Conservation (phyloP, 1,140 invertebrate genomes). For the Ceratina australensis region DNA sequence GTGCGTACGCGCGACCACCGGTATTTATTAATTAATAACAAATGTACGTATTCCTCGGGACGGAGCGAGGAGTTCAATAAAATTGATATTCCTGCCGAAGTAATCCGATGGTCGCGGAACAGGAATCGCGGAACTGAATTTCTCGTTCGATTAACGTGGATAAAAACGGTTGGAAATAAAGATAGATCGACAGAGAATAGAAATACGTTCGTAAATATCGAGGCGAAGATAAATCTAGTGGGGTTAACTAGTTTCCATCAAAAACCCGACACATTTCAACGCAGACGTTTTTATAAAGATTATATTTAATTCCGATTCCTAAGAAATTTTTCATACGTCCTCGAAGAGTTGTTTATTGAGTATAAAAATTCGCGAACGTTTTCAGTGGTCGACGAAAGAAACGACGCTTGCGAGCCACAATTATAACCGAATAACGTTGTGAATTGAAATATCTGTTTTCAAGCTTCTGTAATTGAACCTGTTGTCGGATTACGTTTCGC, state of each 20-base stretch:
- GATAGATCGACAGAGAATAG: not conserved
- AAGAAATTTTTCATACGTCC: no score
- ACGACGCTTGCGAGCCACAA: slow-evolving; percentile 23
- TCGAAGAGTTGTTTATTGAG: no score
- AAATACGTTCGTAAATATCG: no score
- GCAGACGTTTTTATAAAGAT: no score
- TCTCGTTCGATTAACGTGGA: slow-evolving; percentile 25
- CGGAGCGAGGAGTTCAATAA: slow-evolving; percentile 73
- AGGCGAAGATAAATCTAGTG: no score
- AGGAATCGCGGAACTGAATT: slow-evolving; percentile 22
- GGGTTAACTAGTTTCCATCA: no score
- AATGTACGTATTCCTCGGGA: slow-evolving; percentile 64
- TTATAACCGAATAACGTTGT: slow-evolving; percentile 58
- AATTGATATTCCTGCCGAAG: slow-evolving; percentile 70
- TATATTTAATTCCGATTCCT: no score
- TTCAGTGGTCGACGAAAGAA: no score
- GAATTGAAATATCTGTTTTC: slow-evolving; percentile 60
- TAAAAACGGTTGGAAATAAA: not conserved
- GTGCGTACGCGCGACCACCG: slow-evolving; percentile 37
- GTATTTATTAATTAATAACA: slow-evolving; percentile 76
- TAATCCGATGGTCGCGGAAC: slow-evolving; percentile 48
- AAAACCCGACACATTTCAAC: no score
- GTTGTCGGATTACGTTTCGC: slow-evolving; percentile 63
- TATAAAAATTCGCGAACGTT: no score
- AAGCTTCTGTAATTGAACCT: slow-evolving; percentile 59